phyloP scores from a whole-genome alignment of 2,888 invertebrate species.

The Fragum sueziense region DNA sequence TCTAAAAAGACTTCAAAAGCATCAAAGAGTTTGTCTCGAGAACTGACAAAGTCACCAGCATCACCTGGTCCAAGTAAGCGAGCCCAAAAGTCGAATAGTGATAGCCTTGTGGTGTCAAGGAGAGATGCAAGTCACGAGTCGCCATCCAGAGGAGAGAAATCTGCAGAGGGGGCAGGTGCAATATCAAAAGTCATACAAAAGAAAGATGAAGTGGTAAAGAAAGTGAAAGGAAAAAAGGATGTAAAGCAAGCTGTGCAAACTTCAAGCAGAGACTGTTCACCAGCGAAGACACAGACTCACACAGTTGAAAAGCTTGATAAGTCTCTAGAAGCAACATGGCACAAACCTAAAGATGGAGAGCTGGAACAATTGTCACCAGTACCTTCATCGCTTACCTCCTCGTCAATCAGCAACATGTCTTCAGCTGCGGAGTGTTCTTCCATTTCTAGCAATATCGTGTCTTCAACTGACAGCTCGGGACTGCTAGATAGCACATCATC shows the following conservation, averaged over 20 bases:
- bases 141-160: background rate
- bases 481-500: background rate
- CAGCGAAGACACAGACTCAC: constrained; percentile 19
- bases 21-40: constrained; percentile 48
- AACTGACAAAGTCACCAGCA: constrained; percentile 36
- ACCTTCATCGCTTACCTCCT: background rate
- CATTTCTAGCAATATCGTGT: constrained; percentile 12
- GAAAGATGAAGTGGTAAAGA: constrained; percentile 13
- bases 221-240: constrained; percentile 14
- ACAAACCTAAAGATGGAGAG: constrained; percentile 35
- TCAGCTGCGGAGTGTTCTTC: constrained; percentile 13
- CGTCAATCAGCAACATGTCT: constrained; percentile 17
- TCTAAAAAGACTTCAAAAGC: constrained; percentile 51
- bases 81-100: constrained; percentile 53
- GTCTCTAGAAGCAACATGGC: constrained; percentile 49
- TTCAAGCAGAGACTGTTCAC: constrained; percentile 14
- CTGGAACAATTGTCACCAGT: background rate
- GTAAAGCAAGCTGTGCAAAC: background rate
- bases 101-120: constrained; percentile 29
- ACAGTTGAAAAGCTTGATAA: constrained; percentile 52
- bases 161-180: constrained; percentile 1
- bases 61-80: constrained; percentile 37
- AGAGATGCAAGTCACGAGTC: constrained; percentile 5
- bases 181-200: constrained; percentile 17
- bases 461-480: constrained; percentile 15